Conservation (phyloP, 2,888 invertebrate genomes). For the Xanthia icteritia region DNA sequence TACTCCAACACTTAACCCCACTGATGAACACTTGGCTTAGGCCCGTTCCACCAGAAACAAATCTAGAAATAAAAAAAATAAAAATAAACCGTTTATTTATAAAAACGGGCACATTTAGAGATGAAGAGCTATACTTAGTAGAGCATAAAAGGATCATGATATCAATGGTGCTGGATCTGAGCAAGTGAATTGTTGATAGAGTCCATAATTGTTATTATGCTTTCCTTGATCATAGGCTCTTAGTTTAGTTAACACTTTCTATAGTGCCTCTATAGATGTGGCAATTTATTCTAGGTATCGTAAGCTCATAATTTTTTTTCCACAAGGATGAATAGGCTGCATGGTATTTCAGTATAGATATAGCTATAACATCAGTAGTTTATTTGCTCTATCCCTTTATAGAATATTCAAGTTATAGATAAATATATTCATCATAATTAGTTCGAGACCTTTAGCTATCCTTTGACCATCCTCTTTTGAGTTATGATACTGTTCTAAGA, state of each 20-base stretch:
- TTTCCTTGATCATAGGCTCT: background rate
- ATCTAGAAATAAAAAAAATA: too few relatives aligned
- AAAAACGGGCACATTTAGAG: too few relatives aligned
- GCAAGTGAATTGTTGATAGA: background rate
- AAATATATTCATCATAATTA: conserved; percentile 72
- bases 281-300: background rate
- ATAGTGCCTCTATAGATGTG: background rate
- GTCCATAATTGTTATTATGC: background rate
- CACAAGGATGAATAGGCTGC: background rate
- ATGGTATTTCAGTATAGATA: background rate
- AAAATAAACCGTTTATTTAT: too few relatives aligned
- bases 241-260: background rate
- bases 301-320: background rate
- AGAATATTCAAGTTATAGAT: conserved; percentile 41
- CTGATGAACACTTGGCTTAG: too few relatives aligned
- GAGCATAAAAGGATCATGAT: background rate
- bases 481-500: conserved; percentile 83
- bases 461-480: conserved; percentile 72
- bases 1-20: too few relatives aligned
- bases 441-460: conserved; percentile 63
- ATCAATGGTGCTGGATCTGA: background rate
- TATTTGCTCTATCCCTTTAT: conserved; percentile 53
- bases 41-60: too few relatives aligned
- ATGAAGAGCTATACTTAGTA: too few relatives aligned
- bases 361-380: conserved; percentile 11